phyloP scores from a whole-genome alignment of 2,888 invertebrate genomes.

The Leucania comma region DNA sequence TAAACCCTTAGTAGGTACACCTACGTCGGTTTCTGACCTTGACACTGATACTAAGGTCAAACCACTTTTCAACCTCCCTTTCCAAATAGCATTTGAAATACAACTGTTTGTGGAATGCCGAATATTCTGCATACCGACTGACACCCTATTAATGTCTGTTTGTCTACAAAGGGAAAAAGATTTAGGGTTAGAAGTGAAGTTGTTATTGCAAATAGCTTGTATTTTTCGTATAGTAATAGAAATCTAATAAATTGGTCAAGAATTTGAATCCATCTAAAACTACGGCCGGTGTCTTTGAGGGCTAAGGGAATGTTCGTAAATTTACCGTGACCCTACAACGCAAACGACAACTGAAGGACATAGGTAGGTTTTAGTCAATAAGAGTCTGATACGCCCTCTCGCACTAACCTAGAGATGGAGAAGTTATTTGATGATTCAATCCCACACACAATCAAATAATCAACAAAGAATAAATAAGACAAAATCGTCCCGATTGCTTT shows the following conservation, averaged over 20 bases:
- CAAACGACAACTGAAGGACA: background rate
- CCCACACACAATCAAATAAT: background rate
- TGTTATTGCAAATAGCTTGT: background rate
- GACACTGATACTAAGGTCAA: slow-evolving; percentile 12
- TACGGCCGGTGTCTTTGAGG: too few species aligned
- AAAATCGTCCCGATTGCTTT: background rate
- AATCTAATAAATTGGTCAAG: background rate
- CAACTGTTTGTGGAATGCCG: slow-evolving; percentile 20
- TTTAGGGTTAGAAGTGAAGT: background rate
- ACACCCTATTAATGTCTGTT: slow-evolving; percentile 14
- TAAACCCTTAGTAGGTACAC: background rate
- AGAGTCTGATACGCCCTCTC: background rate
- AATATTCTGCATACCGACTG: slow-evolving; percentile 17
- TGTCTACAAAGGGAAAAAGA: background rate
- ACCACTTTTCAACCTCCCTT: slow-evolving; percentile 26
- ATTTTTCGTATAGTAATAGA: background rate
- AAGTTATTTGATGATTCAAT: too few species aligned
- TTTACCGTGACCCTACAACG: background rate
- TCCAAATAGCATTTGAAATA: slow-evolving; percentile 19
- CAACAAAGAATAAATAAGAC: background rate
- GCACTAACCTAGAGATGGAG: background rate
- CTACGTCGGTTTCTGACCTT: slow-evolving; percentile 18
- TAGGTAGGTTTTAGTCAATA: background rate
- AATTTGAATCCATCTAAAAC: background rate
- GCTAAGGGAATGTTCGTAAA: too few species aligned